Base-by-base conservation (phyloP, 2,113 vertebrate species). In the Dryoscopus gambensis region DNA sequence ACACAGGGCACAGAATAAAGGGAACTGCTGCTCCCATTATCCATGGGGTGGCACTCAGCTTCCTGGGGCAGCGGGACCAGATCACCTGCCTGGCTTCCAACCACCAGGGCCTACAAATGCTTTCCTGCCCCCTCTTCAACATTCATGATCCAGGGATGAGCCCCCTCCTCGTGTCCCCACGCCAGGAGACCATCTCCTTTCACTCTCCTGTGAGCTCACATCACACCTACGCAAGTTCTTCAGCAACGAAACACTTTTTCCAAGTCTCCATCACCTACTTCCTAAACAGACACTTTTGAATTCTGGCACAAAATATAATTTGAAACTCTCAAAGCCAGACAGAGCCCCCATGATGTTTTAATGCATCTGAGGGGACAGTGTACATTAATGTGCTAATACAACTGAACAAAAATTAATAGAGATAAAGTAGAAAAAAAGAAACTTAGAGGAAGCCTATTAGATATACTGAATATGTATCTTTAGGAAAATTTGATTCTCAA, bases 161-260 rank as follows among this genome's bases (percentile, higher is more conserved):
- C 28, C n/a, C 15, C 5, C 6, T 49, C 15, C 49, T 65, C 11
- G 60, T 27, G 40, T 3, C 31, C 39, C 68, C 31, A 30, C 0
- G 0, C 14, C 52, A 87, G 19, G 8, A 56, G 6, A 11, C 4
- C 10, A 4, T 11, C 39, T 50, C 35, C 49, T 68, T 25, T 37
- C 31, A 4, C 19, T 33, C 7, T 20, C 35, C 24, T 1, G 0
- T 0, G 28, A 50, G 44, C 40, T 44, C 76, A 33, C 0, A 1
- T 15, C 25, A 67, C 64, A 37, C 8, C 52, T 35, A 23, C 47
- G 10, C 42, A 18, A 28, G 12, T 15, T 78, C 69, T 74, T 25
- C 60, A 70, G 65, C 64, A 70, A 22, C 46, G 78, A 18, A 91
- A 25, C 19, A 20, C n/a, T 60, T 77, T 7, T 33, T 20, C 35